Conservation (phyloP, 2,888 invertebrate genomes). For the Erebia ligea region DNA sequence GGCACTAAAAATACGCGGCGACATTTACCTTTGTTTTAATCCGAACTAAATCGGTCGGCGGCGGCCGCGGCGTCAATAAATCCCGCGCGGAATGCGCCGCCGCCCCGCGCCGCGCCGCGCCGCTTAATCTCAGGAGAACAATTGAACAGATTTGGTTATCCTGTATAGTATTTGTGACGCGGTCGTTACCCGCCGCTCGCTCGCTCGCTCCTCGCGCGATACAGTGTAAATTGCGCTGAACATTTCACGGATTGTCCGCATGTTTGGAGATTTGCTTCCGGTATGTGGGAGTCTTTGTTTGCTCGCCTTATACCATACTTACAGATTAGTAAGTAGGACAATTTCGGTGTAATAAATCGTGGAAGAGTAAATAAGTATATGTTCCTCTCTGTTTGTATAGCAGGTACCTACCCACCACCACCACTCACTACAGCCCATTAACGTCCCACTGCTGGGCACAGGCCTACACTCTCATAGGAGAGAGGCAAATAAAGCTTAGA, state of each 20-base stretch:
- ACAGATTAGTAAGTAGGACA: no score
- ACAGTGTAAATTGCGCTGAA: neutral
- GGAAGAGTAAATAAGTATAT: no score
- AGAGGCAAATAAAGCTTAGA: no score
- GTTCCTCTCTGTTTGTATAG: no score
- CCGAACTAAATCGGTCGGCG: constrained; percentile 49
- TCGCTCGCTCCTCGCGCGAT: constrained; percentile 45
- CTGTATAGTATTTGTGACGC: constrained; percentile 16
- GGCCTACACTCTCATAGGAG: no score
- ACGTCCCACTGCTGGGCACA: no score
- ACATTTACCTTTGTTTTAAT: constrained; percentile 71
- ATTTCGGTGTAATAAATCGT: no score
- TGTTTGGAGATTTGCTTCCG: neutral
- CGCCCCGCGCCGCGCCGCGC: constrained; percentile 41
- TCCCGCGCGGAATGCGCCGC: constrained; percentile 57
- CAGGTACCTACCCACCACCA: no score
- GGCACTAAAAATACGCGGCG: constrained; percentile 48
- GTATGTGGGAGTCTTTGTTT: no score
- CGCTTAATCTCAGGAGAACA: constrained; percentile 53
- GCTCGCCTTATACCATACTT: no score
- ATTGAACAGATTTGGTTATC: constrained; percentile 55
- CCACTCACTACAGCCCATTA: no score
- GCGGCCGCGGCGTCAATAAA: constrained; percentile 57
- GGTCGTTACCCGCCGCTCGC: constrained; percentile 36
- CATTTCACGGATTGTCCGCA: neutral